These are phyloP conservation scores for Clepsis dumicolana DNA, from an alignment of 2,888 invertebrate species.

Conservation along the genomic window DNA sequence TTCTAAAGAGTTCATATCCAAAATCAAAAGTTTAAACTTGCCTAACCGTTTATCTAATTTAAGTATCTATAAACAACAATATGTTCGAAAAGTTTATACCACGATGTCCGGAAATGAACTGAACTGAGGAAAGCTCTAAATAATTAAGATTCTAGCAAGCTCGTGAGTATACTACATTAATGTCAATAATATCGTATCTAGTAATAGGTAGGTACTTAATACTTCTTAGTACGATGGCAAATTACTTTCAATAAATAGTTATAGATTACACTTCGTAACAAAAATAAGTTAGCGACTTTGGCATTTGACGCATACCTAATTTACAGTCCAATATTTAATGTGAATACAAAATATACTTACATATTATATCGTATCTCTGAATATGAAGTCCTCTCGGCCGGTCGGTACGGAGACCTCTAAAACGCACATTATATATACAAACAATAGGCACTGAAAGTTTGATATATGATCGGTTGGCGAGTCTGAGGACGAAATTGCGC, in stretches of 20 bases:
- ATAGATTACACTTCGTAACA: constrained; percentile 61
- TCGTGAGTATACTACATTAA: constrained; percentile 60
- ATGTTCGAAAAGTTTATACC: constrained; percentile 1
- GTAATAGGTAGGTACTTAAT: constrained; percentile 47
- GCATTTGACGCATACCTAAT: constrained; percentile 66
- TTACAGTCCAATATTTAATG: constrained; percentile 68
- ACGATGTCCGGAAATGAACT: constrained; percentile 14
- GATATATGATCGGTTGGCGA: constrained; percentile 62
- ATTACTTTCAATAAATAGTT: constrained; percentile 49
- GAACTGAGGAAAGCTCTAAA: constrained; percentile 26
- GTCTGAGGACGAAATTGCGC: constrained; percentile 54
- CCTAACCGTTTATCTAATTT: neutral
- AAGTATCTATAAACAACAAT: neutral
- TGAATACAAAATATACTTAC: constrained; percentile 73
- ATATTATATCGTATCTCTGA: constrained; percentile 81
- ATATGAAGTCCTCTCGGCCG: constrained; percentile 60
- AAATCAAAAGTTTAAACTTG: neutral
- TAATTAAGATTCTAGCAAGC: constrained; percentile 66
- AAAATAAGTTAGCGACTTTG: constrained; percentile 75
- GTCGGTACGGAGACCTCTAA: constrained; percentile 53
- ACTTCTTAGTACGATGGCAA: constrained; percentile 55
- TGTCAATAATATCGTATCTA: constrained; percentile 54
- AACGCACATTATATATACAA: constrained; percentile 67
- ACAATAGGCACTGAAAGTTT: constrained; percentile 78
- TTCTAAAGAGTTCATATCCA: neutral